Evolutionary conservation across 1,140 invertebrate species (phyloP).

Genomic region (Solen grandis): DNA sequence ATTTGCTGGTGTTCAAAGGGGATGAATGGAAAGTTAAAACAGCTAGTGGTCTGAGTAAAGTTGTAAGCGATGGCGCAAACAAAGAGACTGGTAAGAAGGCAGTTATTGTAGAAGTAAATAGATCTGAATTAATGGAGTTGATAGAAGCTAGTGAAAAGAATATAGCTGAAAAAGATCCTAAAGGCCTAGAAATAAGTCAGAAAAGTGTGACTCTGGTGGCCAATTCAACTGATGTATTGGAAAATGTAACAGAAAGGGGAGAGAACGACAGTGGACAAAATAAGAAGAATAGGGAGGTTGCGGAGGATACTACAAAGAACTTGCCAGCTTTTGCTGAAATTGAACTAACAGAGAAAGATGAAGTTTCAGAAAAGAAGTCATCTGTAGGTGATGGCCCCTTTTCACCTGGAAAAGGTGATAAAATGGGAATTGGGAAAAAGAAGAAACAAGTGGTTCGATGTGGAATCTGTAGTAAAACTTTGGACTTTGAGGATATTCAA

Average conservation of each 20-base stretch:
- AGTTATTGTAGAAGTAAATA: too few relatives aligned
- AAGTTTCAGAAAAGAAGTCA: background rate
- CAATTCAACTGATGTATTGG: background rate
- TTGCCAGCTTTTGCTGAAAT: slow-evolving; percentile 12
- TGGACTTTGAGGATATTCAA: slow-evolving; percentile 11
- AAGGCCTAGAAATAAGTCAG: too few relatives aligned
- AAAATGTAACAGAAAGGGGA: background rate
- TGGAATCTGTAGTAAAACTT: slow-evolving; percentile 12
- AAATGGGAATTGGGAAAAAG: background rate
- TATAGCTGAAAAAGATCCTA: too few relatives aligned
- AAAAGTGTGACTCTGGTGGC: background rate
- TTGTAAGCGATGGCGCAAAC: too few relatives aligned
- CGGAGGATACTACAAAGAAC: background rate
- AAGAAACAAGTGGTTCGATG: background rate
- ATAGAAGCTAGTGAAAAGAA: too few relatives aligned
- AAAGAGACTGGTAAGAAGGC: too few relatives aligned
- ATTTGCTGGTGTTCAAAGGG: too few relatives aligned
- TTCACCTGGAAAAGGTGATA: background rate
- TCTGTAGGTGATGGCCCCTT: background rate
- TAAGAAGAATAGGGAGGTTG: background rate
- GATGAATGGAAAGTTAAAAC: too few relatives aligned
- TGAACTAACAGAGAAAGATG: background rate
- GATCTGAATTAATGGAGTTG: too few relatives aligned
- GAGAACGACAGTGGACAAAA: background rate
- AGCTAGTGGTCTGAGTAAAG: too few relatives aligned